Percentiles rank a stretch among this genome's conserved stretches.
phyloP scores from a whole-genome alignment of 1,140 invertebrate genomes.

The Zaprionus ornatus region DNA sequence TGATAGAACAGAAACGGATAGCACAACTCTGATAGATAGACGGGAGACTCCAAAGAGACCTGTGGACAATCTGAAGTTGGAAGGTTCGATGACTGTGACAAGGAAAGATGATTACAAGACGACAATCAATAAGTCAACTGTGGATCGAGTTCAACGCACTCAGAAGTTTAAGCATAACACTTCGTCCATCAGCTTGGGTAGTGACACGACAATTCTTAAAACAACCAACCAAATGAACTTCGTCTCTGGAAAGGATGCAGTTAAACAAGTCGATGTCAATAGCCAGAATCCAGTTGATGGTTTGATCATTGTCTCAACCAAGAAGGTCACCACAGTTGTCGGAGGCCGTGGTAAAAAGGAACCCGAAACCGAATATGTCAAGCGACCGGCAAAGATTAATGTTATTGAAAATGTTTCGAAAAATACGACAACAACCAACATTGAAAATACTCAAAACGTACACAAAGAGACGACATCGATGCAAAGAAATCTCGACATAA shows the following conservation, averaged over 20 bases:
- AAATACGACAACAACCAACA: constrained; percentile 70
- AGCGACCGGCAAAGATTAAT: constrained; percentile 74
- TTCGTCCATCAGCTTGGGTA: constrained; percentile 87
- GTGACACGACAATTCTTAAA: constrained; percentile 85
- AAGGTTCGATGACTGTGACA: constrained; percentile 86
- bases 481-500: constrained; percentile 62
- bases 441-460: constrained; percentile 71
- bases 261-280: constrained; percentile 77
- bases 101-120: constrained; percentile 70
- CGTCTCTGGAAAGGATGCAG: constrained; percentile 85
- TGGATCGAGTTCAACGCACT: constrained; percentile 74
- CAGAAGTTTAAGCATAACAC: constrained; percentile 86
- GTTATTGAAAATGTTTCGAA: constrained; percentile 78
- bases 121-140: constrained; percentile 65
- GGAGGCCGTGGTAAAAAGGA: constrained; percentile 74
- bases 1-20: constrained; percentile 70
- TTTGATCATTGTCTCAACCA: constrained; percentile 85
- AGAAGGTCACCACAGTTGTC: constrained; percentile 84
- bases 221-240: constrained; percentile 87
- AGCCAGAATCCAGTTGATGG: constrained; percentile 85
- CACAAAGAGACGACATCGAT: constrained; percentile 67
- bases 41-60: constrained; percentile 85
- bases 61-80: constrained; percentile 87
- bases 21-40: constrained; percentile 80
- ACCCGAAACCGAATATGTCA: constrained; percentile 79